Conservation (phyloP, 2,797 vertebrate species). For the Oryzias sinensis region DNA sequence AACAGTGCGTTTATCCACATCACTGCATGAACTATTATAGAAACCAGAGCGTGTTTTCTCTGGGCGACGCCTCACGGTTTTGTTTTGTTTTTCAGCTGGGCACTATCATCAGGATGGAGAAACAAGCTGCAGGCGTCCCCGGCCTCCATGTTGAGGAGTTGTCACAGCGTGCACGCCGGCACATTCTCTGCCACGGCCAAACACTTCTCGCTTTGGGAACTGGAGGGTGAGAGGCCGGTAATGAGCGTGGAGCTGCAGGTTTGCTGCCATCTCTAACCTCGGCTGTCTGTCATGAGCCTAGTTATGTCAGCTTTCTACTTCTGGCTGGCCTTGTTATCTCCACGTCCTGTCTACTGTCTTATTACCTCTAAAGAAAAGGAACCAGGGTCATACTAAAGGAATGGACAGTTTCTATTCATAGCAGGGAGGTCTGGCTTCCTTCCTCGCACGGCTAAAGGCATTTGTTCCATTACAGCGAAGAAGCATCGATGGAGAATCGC, state of each 20-base stretch:
- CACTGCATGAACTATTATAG: too few species aligned
- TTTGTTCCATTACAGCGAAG: slow-evolving; percentile 23
- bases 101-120: slow-evolving; percentile 40
- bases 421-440: slow-evolving; percentile 40
- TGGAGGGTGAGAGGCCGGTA: slow-evolving; percentile 41
- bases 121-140: slow-evolving; percentile 46
- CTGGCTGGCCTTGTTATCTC: slow-evolving; percentile 62
- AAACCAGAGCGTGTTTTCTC: too few species aligned
- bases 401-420: slow-evolving; percentile 47
- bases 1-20: too few species aligned
- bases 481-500: slow-evolving; percentile 27
- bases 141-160: slow-evolving; percentile 37
- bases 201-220: slow-evolving; percentile 32
- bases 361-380: slow-evolving; percentile 51
- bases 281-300: slow-evolving; percentile 64
- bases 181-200: slow-evolving; percentile 27
- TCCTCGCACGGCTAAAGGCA: slow-evolving; percentile 13
- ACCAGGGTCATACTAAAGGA: slow-evolving; percentile 48
- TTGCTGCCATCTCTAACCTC: slow-evolving; percentile 35
- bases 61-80: not conserved
- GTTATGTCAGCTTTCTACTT: slow-evolving; percentile 60
- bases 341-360: slow-evolving; percentile 61
- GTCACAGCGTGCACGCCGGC: slow-evolving; percentile 31
- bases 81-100: slow-evolving; percentile 8
- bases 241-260: slow-evolving; percentile 57